These are phyloP conservation scores for Lasioglossum oenotherae DNA, from an alignment of 2,888 invertebrate species.

Conservation along the genomic window DNA sequence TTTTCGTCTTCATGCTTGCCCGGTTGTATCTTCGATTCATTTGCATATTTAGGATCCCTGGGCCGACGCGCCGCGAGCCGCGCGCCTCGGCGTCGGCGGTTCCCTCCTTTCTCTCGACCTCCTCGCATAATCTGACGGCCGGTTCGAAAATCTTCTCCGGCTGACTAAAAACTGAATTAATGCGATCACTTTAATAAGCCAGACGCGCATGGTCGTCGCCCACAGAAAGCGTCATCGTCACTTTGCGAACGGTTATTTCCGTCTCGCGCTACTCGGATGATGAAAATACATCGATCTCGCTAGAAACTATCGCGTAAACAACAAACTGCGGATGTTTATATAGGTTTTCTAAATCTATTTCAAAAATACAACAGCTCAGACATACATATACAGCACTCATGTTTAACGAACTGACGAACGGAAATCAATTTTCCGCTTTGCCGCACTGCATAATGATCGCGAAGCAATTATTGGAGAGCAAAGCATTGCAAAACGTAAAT, in stretches of 20 bases:
- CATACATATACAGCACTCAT: neutral
- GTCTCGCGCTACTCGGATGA: constrained; percentile 12
- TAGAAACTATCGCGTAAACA: neutral
- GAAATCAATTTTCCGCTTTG: neutral
- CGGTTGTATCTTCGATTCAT: constrained; percentile 81
- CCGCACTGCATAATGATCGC: neutral
- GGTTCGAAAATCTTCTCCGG: constrained; percentile 75
- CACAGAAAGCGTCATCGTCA: neutral
- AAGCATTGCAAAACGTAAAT: neutral
- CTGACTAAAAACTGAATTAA: constrained; percentile 81
- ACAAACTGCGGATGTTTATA: neutral
- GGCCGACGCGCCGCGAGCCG: constrained; percentile 4
- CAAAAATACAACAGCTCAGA: neutral
- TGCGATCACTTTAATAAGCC: constrained; percentile 61
- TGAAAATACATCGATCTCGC: neutral
- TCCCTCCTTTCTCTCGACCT: constrained; percentile 73
- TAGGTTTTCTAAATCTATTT: neutral
- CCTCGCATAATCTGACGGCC: constrained; percentile 69
- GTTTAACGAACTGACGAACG: neutral
- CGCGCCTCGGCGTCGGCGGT: neutral
- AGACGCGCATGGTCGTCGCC: neutral
- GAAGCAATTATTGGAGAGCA: neutral
- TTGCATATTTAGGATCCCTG: constrained; percentile 81
- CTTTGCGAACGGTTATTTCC: constrained; percentile 22
- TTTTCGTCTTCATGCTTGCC: constrained; percentile 78